Conservation (phyloP, 2,888 invertebrate genomes). For the Agrochola lychnidis region DNA sequence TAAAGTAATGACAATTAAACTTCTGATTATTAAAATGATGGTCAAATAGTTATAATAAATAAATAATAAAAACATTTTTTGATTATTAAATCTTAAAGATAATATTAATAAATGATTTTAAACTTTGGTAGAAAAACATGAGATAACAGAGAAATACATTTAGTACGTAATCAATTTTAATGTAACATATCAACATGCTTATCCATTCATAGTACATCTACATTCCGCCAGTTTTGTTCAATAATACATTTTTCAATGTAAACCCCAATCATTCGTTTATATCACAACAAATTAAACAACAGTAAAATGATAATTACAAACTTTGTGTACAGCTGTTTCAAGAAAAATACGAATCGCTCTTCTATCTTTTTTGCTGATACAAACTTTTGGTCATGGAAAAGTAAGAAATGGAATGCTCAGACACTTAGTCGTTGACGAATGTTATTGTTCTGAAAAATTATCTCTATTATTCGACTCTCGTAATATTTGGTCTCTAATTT, state of each 20-base stretch:
- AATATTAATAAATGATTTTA: no score
- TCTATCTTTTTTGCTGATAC: slow-evolving; percentile 45
- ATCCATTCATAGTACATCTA: neutral
- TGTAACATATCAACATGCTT: neutral
- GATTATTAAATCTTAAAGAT: no score
- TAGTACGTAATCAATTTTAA: neutral
- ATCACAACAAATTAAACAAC: slow-evolving; percentile 56
- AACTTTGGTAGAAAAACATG: no score
- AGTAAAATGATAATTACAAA: slow-evolving; percentile 49
- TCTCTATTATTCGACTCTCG: neutral
- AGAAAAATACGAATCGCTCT: slow-evolving; percentile 51
- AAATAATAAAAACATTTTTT: no score
- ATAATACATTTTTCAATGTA: neutral
- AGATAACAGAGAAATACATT: neutral
- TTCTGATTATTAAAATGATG: neutral
- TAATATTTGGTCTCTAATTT: neutral
- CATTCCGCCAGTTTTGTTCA: neutral
- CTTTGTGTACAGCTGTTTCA: slow-evolving; percentile 42
- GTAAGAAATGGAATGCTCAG: slow-evolving; percentile 5
- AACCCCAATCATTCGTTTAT: slow-evolving; percentile 17
- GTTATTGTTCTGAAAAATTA: neutral
- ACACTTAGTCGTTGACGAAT: neutral
- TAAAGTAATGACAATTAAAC: neutral
- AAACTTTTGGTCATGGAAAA: slow-evolving; percentile 36
- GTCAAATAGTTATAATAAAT: neutral